Evolutionary conservation across 2,113 vertebrate species (phyloP), one percentile per base, ranked within the genome.

Genomic region (Onychorhynchus coronatus): DNA sequence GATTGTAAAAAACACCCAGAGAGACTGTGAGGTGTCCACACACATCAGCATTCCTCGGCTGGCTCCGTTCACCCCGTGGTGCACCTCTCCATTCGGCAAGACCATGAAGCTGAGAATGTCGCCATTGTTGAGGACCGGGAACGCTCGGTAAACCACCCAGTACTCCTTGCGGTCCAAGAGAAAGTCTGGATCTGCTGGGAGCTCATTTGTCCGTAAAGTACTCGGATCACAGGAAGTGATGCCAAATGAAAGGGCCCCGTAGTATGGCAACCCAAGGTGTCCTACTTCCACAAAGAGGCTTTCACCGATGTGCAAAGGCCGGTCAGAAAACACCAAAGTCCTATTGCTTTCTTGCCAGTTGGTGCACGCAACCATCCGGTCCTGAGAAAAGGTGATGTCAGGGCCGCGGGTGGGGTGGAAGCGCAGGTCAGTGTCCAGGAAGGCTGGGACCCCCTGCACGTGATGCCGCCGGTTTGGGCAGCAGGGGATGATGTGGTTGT

Each of bases 121-220:
- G 0, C 99, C 99, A 0, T 98, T 98, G 97, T 96, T 98, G 67
- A 98, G 98, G 56, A 99, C 98, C 0, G 99, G 99, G 80, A 99
- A 99, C 0, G 99, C 99, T 65, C 98, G 97, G 95, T 99, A 99
- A 87, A 99, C 98, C 94, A 99, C 99, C 99, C 99, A 99, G 89
- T 99, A 99, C 97, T 99, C 99, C 96, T 99, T 99, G 33, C 99
- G 99, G 97, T 99, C 99, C 96, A 99, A 97, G 50, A 99, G 99
- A 33, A 98, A 98, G 44, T 99, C 99, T 0, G 99, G 99, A 97
- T 99, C 99, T 4, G 98, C 98, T 1, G 99, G 99, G 88, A 99
- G 98, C 96, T 99, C 99, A 7, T 97, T 98, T 9, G 99, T 98
- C 56, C 99, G 98, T n/a, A 99, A 98, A 61, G 97, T 98, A 56